Conservation (phyloP, 2,113 vertebrate species). For the rabbit (Oryctolagus cuniculus) region mOryCun1.1 NC_091445.1:83503501-83504000, state of each 20-base stretch:
- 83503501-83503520: background rate
- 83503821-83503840: background rate
- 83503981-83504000: too few relatives aligned
- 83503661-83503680: background rate
- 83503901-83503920: background rate
- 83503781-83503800: background rate
- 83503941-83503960: background rate
- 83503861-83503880: background rate
- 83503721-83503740: slow-evolving; percentile 1
- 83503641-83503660: background rate
- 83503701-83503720: background rate
- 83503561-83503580: background rate
- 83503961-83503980: too few relatives aligned
- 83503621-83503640: background rate
- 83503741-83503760: background rate
- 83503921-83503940: background rate
- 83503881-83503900: background rate
- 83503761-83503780: slow-evolving; percentile 1
- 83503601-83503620: background rate
- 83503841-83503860: background rate
- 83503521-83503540: background rate
- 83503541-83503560: background rate
- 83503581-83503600: background rate
- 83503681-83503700: slow-evolving; percentile 9
- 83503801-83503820: background rate